A percentile compares a stretch with the other conserved stretches of the same genome.
Conservation (phyloP, 1,140 invertebrate genomes). For the Coenobita brevimanus region DNA sequence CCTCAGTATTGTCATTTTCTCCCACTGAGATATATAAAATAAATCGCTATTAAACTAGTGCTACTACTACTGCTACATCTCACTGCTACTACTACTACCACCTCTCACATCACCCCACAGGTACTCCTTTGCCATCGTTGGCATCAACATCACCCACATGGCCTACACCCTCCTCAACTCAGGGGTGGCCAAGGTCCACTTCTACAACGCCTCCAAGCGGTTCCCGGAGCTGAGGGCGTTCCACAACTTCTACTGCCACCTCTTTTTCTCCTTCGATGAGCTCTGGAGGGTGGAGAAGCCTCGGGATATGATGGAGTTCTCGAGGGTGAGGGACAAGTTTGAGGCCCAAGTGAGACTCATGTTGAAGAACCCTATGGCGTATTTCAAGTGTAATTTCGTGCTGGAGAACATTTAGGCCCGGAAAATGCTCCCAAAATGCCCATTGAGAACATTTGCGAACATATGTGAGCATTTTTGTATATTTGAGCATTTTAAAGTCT, state of each 20-base stretch:
- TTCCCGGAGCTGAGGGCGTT: conserved; percentile 84
- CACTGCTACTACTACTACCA: not conserved
- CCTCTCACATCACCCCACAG: conserved; percentile 71
- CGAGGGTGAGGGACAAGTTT: conserved; percentile 87
- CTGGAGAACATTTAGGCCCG: conserved; percentile 75
- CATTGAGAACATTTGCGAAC: no score
- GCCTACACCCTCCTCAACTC: conserved; percentile 86
- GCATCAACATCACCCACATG: conserved; percentile 96
- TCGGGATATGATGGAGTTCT: conserved; percentile 95
- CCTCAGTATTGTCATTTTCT: no score
- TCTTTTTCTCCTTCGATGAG: conserved; percentile 94
- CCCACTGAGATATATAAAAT: conserved; percentile 70
- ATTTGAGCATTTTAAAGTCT: conserved; percentile 4
- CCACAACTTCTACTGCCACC: conserved; percentile 94
- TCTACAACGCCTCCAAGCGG: conserved; percentile 83
- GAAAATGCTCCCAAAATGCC: not conserved
- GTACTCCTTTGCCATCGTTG: conserved; percentile 83
- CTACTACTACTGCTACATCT: no score
- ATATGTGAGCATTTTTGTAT: no score
- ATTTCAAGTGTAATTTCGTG: conserved; percentile 84
- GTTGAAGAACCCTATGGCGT: conserved; percentile 79
- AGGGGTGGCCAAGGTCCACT: conserved; percentile 90
- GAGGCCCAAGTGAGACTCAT: conserved; percentile 81
- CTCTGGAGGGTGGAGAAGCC: conserved; percentile 95
- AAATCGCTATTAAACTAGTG: no score